These are phyloP conservation scores for Odontocolon sp. DNA, from an alignment of 2,888 invertebrate species.

Conservation along the genomic window DNA sequence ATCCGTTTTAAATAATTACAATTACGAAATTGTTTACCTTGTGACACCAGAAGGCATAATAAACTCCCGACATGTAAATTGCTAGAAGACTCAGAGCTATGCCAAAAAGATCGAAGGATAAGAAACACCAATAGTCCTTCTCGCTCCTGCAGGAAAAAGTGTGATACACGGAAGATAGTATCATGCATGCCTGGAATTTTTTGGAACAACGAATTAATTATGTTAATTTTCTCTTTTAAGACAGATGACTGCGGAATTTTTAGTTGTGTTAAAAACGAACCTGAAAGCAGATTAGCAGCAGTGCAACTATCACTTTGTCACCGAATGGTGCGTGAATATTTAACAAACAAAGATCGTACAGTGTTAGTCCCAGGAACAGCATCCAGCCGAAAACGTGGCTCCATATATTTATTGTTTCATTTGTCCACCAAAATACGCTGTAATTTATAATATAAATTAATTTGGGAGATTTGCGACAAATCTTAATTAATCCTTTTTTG, in stretches of 20 bases:
- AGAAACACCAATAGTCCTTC: slow-evolving; percentile 91
- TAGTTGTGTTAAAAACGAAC: slow-evolving; percentile 81
- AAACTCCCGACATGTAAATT: slow-evolving; percentile 97
- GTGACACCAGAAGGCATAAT: slow-evolving; percentile 98
- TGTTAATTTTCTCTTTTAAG: background rate
- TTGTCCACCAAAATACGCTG: slow-evolving; percentile 98
- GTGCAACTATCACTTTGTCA: slow-evolving; percentile 93
- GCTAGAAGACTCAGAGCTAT: slow-evolving; percentile 96
- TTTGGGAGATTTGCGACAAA: background rate
- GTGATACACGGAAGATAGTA: slow-evolving; percentile 95
- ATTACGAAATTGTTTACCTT: slow-evolving; percentile 86
- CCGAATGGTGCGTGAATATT: slow-evolving; percentile 89
- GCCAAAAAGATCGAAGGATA: slow-evolving; percentile 95
- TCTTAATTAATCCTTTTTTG: background rate
- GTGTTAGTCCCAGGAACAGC: slow-evolving; percentile 90
- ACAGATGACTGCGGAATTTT: background rate
- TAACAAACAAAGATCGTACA: slow-evolving; percentile 91
- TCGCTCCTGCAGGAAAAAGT: slow-evolving; percentile 97
- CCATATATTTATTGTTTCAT: slow-evolving; percentile 99
- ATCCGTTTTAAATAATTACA: too few relatives aligned
- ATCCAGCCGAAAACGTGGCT: slow-evolving; percentile 95
- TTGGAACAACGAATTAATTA: slow-evolving; percentile 36
- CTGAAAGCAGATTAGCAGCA: slow-evolving; percentile 93
- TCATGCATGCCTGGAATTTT: slow-evolving; percentile 92
- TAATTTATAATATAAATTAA: slow-evolving; percentile 14